Percentiles rank a stretch among this genome's conserved stretches.
Evolutionary conservation across 2,888 invertebrate species (phyloP).

Genomic region (Ommatoiulus sabulosus): DNA sequence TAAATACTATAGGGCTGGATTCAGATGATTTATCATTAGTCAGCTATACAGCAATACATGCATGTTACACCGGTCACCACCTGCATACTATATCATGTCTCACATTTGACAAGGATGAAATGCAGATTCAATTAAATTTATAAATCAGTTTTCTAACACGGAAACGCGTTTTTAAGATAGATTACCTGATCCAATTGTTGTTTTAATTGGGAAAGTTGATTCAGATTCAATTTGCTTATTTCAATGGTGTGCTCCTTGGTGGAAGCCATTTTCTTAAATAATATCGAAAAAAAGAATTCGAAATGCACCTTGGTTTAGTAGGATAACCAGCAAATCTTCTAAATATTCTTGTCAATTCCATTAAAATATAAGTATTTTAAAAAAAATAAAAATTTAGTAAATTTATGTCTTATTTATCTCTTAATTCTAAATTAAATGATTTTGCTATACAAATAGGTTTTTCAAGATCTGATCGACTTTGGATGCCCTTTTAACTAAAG

Average conservation of each 20-base stretch:
- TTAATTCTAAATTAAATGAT: neutral
- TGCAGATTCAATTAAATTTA: neutral
- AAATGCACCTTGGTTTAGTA: neutral
- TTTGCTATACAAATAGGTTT: neutral
- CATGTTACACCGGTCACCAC: neutral
- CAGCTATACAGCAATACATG: neutral
- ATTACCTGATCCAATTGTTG: constrained; percentile 86
- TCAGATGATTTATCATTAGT: neutral
- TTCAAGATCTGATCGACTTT: neutral
- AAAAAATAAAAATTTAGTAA: no score
- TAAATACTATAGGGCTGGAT: neutral
- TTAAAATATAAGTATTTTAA: no score
- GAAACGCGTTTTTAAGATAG: neutral
- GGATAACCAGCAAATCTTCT: neutral
- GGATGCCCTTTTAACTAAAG: neutral
- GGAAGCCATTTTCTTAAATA: constrained; percentile 57
- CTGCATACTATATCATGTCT: neutral
- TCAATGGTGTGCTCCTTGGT: constrained; percentile 75
- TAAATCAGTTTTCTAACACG: neutral
- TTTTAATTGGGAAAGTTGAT: constrained; percentile 85
- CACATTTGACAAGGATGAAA: neutral
- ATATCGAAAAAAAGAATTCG: neutral
- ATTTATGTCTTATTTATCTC: neutral
- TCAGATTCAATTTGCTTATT: constrained; percentile 81
- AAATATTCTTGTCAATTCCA: neutral